Evolutionary conservation across 2,797 vertebrate genomes (phyloP).

Genomic region (Todus mexicanus): DNA sequence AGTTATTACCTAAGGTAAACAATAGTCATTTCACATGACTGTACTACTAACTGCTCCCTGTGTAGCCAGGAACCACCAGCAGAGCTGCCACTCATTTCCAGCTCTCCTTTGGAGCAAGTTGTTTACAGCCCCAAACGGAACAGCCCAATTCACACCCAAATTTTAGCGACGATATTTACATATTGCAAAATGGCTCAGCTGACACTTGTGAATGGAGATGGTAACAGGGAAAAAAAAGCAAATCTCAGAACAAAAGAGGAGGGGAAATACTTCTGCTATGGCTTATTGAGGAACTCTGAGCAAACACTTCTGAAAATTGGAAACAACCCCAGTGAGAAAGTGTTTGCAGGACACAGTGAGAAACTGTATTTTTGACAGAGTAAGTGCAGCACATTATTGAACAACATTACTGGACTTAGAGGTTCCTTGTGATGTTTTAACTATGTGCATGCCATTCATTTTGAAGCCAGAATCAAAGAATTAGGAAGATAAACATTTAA

Average conservation of each 20-base stretch:
- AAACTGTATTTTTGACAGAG: neutral
- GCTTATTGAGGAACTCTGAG: neutral
- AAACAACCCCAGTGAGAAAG: neutral
- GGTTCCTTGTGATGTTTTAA: no score
- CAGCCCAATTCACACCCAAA: neutral
- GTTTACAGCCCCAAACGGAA: neutral
- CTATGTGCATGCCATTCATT: neutral
- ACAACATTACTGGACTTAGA: no score
- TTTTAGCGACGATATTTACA: neutral
- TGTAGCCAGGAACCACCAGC: neutral
- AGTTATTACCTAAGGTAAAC: neutral
- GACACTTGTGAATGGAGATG: neutral
- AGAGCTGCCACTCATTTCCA: neutral
- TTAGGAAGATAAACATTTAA: neutral
- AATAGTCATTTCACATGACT: neutral
- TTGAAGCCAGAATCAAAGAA: neutral
- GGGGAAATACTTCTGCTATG: neutral
- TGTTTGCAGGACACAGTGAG: neutral
- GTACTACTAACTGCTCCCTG: neutral
- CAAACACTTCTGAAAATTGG: neutral
- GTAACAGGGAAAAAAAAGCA: neutral
- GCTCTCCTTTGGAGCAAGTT: neutral
- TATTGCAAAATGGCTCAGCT: neutral
- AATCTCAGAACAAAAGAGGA: neutral
- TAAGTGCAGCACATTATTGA: neutral